Percentiles rank a stretch among this genome's conserved stretches.
phyloP scores from a whole-genome alignment of 30 jellyfish, hydroid and myxozoan species.

The Cassiopea andromeda region DNA sequence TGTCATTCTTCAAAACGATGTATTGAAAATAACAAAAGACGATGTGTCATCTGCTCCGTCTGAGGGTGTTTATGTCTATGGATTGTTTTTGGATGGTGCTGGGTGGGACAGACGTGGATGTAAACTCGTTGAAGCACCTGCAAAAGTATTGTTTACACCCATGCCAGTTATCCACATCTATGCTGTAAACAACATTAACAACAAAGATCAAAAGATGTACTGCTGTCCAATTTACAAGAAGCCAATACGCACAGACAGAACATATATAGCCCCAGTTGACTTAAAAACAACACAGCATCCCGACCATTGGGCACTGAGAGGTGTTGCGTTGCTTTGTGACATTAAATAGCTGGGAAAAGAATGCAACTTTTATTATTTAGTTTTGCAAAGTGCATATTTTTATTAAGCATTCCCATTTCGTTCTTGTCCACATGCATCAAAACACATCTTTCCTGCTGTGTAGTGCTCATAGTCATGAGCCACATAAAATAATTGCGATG shows the following conservation, averaged over 20 bases:
- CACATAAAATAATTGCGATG: too few species aligned
- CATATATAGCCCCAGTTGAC: constrained; percentile 84
- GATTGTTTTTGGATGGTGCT: constrained; percentile 87
- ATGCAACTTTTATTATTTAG: neutral
- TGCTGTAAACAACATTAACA: constrained; percentile 58
- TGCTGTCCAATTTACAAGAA: constrained; percentile 84
- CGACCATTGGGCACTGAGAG: constrained; percentile 85
- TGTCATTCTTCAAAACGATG: constrained; percentile 82
- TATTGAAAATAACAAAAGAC: constrained; percentile 68
- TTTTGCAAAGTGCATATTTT: neutral
- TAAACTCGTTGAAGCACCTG: constrained; percentile 79
- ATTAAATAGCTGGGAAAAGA: constrained; percentile 39
- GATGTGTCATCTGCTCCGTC: constrained; percentile 84
- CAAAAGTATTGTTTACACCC: constrained; percentile 85
- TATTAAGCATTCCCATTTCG: neutral
- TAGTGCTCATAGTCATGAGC: too few species aligned
- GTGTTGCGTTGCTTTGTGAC: constrained; percentile 87
- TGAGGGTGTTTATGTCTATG: constrained; percentile 88
- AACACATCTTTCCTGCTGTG: too few species aligned
- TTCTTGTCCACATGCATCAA: neutral
- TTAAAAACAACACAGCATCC: constrained; percentile 69
- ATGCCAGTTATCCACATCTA: constrained; percentile 87
- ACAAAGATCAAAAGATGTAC: constrained; percentile 57
- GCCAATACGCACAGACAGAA: constrained; percentile 84
- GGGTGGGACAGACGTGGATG: constrained; percentile 94